Evolutionary conservation across 2,888 invertebrate species (phyloP), one percentile per base, ranked within the genome.

Genomic region (Allophyes oxyacanthae): DNA sequence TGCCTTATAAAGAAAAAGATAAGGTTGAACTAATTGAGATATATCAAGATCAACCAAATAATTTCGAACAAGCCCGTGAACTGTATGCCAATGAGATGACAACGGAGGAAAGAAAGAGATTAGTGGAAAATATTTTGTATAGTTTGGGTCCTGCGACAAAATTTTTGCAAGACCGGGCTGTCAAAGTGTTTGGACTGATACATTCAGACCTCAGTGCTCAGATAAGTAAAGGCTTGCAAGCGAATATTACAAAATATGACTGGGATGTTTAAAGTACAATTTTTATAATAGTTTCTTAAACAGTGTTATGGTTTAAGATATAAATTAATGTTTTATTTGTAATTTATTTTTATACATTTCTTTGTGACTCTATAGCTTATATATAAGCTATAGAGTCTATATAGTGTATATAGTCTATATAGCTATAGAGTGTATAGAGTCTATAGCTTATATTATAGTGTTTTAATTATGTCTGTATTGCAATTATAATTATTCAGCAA

Each of bases 51-150:
- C 97, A 98, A 77, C 72, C 97, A 1, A 98, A 99, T 83, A 98
- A 99, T 87, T 99, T 96, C 86, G 95, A 96, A 2, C 99, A 99
- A 91, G 96, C 96, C 0, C 95, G 95, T 9, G 92, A 95, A 13
- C 97, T 99, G 90, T 99, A 97, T 95, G 94, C 94, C 53, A 95
- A 97, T 78, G 97, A 85, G 58, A 82, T 99, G 83, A 96, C 96
- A 41, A 95, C 95, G n/a, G 96, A 95, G 0, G 97, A 96, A 65
- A 95, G 96, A 48, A 92, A 95, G 37, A 95, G 98, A 50, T 89
- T 99, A 51, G 95, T 97, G 0, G 91, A 95, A 42, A 99, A 99
- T 86, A 95, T 99, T 66, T 96, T 96, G 1, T 96, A 94, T 5
- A 96, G 97, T 85, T 87, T 99, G 61, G 95, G 95, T 60, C 92